Evolutionary conservation across 2,797 vertebrate genomes (phyloP).

Genomic region (Melanotaenia trifasciata): DNA sequence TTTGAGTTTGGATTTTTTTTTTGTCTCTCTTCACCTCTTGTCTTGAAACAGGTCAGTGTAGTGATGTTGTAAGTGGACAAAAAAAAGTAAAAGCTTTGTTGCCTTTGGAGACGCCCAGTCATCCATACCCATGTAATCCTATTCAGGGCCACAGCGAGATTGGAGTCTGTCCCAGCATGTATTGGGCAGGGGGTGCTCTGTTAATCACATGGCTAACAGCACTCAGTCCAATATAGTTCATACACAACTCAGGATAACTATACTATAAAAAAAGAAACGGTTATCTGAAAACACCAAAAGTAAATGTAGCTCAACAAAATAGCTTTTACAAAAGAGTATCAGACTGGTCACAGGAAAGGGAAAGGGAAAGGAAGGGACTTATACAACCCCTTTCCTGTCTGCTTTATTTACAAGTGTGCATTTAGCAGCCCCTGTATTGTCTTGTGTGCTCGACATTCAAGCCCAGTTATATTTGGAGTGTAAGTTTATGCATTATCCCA

Average conservation of each 20-base stretch:
- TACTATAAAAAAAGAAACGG: not conserved
- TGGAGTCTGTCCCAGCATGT: conserved; percentile 58
- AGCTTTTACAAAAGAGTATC: not conserved
- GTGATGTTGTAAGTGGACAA: conserved; percentile 40
- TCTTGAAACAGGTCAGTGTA: conserved; percentile 26
- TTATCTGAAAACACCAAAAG: not conserved
- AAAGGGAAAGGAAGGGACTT: conserved; percentile 74
- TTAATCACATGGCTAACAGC: conserved; percentile 38
- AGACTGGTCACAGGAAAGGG: conserved; percentile 48
- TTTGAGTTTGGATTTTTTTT: conserved; percentile 21
- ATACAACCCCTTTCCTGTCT: conserved; percentile 66
- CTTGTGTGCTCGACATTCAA: not conserved
- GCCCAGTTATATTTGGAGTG: not conserved
- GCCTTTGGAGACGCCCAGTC: conserved; percentile 53
- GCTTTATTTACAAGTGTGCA: conserved; percentile 54
- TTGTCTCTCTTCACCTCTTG: conserved; percentile 24
- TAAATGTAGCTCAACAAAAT: not conserved
- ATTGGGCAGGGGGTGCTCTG: conserved; percentile 29
- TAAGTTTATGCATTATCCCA: not conserved
- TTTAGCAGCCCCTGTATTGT: conserved; percentile 25
- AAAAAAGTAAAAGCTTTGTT: conserved; percentile 47
- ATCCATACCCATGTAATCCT: conserved; percentile 69
- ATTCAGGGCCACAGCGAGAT: conserved; percentile 41
- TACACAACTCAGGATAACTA: not conserved
- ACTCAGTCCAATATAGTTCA: conserved; percentile 16